A percentile compares a stretch with the other conserved stretches of the same genome.
Evolutionary conservation across 2,888 invertebrate species (phyloP).

Genomic region (Papilio elwesi): DNA sequence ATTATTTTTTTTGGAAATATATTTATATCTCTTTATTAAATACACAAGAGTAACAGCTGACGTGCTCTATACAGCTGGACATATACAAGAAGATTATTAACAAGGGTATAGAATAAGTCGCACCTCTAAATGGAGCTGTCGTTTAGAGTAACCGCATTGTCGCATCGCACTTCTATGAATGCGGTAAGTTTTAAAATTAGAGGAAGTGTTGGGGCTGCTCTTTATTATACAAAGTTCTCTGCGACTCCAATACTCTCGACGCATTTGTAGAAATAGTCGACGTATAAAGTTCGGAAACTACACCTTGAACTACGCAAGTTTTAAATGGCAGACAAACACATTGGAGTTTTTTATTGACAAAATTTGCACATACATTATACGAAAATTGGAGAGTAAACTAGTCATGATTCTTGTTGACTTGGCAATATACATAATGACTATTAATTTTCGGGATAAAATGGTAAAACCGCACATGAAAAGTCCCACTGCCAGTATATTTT

Average conservation of each 20-base stretch:
- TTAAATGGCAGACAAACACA: not conserved
- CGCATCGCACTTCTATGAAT: slow-evolving; percentile 12
- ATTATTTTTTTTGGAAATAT: too few relatives aligned
- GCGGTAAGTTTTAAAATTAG: slow-evolving; percentile 20
- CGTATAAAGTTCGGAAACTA: not conserved
- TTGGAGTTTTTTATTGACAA: too few relatives aligned
- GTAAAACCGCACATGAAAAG: too few relatives aligned
- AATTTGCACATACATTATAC: too few relatives aligned
- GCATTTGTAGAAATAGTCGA: slow-evolving; percentile 21
- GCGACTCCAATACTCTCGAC: slow-evolving; percentile 6
- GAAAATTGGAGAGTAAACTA: too few relatives aligned
- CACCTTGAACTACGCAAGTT: not conserved
- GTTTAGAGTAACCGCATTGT: slow-evolving; percentile 9
- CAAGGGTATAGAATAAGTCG: not conserved
- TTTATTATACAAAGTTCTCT: slow-evolving; percentile 29
- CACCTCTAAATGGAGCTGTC: not conserved
- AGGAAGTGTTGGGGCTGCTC: slow-evolving; percentile 6
- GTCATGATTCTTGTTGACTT: too few relatives aligned
- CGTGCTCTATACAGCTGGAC: not conserved
- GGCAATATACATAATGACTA: too few relatives aligned
- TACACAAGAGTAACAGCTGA: not conserved
- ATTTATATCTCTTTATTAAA: too few relatives aligned
- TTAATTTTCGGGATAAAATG: too few relatives aligned
- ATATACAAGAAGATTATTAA: not conserved
- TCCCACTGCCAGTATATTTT: too few relatives aligned